phyloP scores from a whole-genome alignment of 2,113 vertebrate species.

The Gobius niger region DNA sequence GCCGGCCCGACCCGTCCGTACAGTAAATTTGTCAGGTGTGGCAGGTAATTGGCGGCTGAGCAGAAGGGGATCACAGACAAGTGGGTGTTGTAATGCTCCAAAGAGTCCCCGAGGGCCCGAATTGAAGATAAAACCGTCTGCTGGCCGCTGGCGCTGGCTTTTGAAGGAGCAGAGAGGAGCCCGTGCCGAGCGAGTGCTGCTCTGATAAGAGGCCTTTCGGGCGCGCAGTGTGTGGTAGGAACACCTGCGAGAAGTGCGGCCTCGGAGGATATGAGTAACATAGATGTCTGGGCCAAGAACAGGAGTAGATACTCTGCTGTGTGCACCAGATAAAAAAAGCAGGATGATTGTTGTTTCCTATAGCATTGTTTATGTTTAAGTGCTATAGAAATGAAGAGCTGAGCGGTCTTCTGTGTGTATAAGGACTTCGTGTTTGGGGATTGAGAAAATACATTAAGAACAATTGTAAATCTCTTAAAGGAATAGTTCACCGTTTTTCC shows the following conservation, averaged over 20 bases:
- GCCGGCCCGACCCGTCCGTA: conserved; percentile 34
- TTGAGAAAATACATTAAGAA: too few relatives aligned
- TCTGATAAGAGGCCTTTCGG: conserved; percentile 23
- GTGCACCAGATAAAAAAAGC: too few relatives aligned
- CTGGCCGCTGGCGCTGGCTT: conserved; percentile 43
- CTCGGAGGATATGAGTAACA: not conserved
- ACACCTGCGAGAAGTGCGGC: conserved; percentile 33
- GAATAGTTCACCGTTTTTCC: too few relatives aligned
- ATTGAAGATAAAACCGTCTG: conserved; percentile 40
- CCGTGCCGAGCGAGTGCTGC: conserved; percentile 22
- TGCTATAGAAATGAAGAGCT: too few relatives aligned
- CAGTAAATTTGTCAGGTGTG: conserved; percentile 62
- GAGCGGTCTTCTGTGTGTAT: too few relatives aligned
- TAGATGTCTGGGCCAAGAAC: not conserved
- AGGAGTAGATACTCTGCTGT: too few relatives aligned
- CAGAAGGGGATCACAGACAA: conserved; percentile 47
- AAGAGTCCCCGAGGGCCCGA: conserved; percentile 35
- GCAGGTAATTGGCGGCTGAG: conserved; percentile 50
- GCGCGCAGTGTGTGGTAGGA: conserved; percentile 27
- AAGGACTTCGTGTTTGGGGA: too few relatives aligned
- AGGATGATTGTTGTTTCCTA: too few relatives aligned
- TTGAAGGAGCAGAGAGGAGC: conserved; percentile 39
- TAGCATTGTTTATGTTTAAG: too few relatives aligned
- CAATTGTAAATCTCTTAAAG: too few relatives aligned
- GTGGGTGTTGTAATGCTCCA: conserved; percentile 53